These are phyloP conservation scores for Spatulosminthurus flaviceps DNA, from an alignment of 2,888 invertebrate species.

Conservation along the genomic window DNA sequence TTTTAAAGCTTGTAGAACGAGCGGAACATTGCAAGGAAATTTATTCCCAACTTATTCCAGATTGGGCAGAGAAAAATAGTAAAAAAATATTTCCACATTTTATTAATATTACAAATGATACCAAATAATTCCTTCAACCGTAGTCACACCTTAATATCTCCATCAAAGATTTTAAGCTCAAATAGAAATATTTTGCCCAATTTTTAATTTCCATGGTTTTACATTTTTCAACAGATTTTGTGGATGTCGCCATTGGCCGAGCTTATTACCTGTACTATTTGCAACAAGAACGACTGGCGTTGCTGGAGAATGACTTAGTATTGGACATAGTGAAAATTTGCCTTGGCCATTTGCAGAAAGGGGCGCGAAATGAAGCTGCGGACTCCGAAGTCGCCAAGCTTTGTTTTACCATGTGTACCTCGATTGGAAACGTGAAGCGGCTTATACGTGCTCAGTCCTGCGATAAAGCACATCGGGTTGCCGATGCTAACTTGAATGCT, in stretches of 20 bases:
- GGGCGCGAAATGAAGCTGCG: not conserved
- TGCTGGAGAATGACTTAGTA: not conserved
- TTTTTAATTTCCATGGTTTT: not conserved
- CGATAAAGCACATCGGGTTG: too few relatives aligned
- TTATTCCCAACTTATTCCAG: constrained; percentile 30
- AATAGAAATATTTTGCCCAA: too few relatives aligned
- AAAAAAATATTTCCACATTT: not conserved
- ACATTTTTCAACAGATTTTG: constrained; percentile 10
- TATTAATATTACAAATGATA: too few relatives aligned
- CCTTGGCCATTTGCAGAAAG: constrained; percentile 8
- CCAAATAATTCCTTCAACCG: too few relatives aligned
- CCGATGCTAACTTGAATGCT: too few relatives aligned
- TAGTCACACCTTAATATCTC: too few relatives aligned
- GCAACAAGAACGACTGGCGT: not conserved
- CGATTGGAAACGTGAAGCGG: too few relatives aligned
- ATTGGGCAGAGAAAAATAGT: constrained; percentile 29
- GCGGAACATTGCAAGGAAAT: constrained; percentile 29
- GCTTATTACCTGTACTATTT: constrained; percentile 21
- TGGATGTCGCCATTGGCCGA: constrained; percentile 24
- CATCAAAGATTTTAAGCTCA: too few relatives aligned
- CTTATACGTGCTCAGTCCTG: too few relatives aligned
- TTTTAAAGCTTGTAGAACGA: constrained; percentile 20
- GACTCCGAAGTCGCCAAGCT: not conserved
- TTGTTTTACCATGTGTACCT: not conserved
- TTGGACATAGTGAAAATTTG: constrained; percentile 11